Base-by-base conservation (phyloP, 92 coral and sea anemone genomes). In the Actinostola sp. region DNA sequence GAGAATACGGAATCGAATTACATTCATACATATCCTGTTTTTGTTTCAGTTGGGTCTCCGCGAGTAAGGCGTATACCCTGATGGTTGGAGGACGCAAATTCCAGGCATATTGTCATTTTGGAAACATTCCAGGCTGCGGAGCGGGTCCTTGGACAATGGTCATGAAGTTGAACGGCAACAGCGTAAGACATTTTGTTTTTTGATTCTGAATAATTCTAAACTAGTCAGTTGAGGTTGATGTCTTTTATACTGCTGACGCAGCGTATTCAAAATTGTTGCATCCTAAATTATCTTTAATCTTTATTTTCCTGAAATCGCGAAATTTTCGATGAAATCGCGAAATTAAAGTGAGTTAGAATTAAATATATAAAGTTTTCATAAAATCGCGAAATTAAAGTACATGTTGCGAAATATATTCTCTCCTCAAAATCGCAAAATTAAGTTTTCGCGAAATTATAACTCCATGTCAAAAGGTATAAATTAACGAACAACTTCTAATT, bases 31-130 rank as follows among this genome's bases (percentile, higher is more conserved):
- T n/a, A n/a, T n/a, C n/a, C n/a, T n/a, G n/a, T n/a, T n/a, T n/a
- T n/a, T n/a, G n/a, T 13, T 11, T 17, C 16, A 55, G 61, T 16
- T 55, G 61, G 61, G 27, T 55, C 17, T 19, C 61, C 14, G 61
- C 1, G 35, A 55, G 9, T 30, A 55, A 55, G 61, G 61, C 61
- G 0, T 55, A 55, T 23, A 24, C 27, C 14, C 16, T 55, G 61
- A 55, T 31, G 31, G 61, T 26, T n/a, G 78, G 63, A 19, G 58
- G 57, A 14, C 43, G 56, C 0, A 28, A 44, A 20, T 55, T 58
- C 23, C 61, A 46, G 14, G 80, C 67, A 23, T 62, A 74, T 29
- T 74, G 80, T 63, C 80, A 74, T 31, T 42, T 74, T 29, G 60
- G 61, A 30, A 24, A 24, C 16, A 31, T 46, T 12, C 52, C 46